Evolutionary conservation across 1,140 invertebrate genomes (phyloP).

Genomic region (Caenorhabditis inopinata): DNA sequence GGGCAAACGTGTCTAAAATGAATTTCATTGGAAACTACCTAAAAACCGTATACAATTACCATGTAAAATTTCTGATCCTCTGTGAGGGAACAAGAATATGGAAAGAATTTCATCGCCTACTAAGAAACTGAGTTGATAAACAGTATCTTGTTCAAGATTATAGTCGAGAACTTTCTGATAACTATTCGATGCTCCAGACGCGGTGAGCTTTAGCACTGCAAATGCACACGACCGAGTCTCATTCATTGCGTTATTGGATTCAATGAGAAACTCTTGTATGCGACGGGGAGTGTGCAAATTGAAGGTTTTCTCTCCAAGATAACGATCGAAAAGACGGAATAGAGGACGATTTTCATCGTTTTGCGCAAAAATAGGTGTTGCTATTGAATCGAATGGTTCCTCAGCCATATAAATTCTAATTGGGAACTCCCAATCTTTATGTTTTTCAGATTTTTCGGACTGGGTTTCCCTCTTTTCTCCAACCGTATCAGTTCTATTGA

Average conservation of each 20-base stretch:
- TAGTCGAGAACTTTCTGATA: background rate
- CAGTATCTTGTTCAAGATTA: background rate
- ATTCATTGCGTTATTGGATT: slow-evolving; percentile 18
- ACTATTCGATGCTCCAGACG: background rate
- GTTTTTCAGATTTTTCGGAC: background rate
- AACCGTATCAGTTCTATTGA: background rate
- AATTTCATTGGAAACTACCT: no score
- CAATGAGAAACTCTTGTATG: background rate
- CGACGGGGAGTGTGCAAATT: slow-evolving; percentile 16
- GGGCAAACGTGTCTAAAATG: background rate
- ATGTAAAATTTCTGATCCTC: slow-evolving; percentile 12
- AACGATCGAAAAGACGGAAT: background rate
- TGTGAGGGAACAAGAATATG: background rate
- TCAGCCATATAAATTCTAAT: background rate
- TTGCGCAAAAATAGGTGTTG: background rate
- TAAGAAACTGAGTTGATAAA: background rate
- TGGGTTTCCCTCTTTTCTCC: background rate
- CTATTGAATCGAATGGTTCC: background rate
- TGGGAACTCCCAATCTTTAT: background rate
- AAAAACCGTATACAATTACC: no score
- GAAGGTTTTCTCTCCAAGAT: background rate
- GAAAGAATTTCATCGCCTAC: background rate
- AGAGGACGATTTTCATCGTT: background rate
- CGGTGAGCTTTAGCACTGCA: background rate
- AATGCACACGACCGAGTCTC: background rate